phyloP scores from a whole-genome alignment of 2,113 vertebrate genomes.

The Nymphicus hollandicus region DNA sequence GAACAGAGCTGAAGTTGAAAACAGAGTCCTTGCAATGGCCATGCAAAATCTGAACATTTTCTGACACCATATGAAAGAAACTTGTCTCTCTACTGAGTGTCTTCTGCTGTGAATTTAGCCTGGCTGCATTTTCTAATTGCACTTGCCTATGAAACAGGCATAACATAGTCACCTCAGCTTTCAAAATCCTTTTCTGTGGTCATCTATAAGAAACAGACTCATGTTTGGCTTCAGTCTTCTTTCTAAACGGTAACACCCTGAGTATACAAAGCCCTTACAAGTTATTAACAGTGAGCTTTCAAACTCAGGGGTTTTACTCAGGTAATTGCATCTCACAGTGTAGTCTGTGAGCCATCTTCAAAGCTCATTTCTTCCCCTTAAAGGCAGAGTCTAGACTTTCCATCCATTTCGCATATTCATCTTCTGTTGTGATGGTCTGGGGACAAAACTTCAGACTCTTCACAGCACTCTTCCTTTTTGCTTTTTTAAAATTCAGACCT shows the following conservation, averaged over 20 bases:
- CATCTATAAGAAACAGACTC: neutral
- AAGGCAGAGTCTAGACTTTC: neutral
- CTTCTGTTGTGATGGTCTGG: neutral
- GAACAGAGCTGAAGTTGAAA: neutral
- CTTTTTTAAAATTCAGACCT: neutral
- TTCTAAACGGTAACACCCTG: neutral
- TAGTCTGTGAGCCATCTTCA: neutral
- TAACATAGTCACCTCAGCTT: neutral
- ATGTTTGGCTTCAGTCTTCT: neutral
- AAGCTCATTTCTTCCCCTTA: neutral
- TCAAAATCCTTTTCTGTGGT: neutral
- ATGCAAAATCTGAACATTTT: neutral
- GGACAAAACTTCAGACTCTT: neutral
- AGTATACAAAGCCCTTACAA: neutral
- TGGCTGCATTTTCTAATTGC: neutral
- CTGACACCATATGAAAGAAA: neutral
- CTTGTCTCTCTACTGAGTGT: rapidly evolving
- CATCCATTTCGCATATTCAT: neutral
- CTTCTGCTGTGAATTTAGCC: neutral
- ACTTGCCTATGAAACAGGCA: neutral
- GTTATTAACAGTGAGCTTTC: neutral
- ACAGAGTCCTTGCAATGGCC: neutral
- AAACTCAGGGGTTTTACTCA: neutral
- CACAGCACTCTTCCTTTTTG: neutral
- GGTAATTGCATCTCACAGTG: neutral